phyloP scores from a whole-genome alignment of 1,140 invertebrate species.

The Thalassaphorura encarpata region DNA sequence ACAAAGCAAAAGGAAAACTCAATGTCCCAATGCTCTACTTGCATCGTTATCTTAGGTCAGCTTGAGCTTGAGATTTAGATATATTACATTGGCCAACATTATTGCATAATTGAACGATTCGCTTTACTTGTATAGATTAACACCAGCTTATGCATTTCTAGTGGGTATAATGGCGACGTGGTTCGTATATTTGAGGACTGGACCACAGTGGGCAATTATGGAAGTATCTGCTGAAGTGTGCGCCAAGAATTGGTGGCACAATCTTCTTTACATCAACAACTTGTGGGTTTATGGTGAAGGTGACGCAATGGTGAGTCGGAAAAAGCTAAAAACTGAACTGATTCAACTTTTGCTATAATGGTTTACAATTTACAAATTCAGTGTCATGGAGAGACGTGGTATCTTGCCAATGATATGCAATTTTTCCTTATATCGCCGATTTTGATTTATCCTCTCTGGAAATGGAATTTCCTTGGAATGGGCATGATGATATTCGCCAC shows the following conservation, averaged over 20 bases:
- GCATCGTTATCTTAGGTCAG: conserved; percentile 31
- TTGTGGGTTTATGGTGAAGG: too few relatives aligned
- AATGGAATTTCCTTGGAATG: conserved; percentile 22
- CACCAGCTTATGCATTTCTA: conserved; percentile 54
- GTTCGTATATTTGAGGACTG: conserved; percentile 52
- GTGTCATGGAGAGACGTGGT: conserved; percentile 75
- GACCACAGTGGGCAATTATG: conserved; percentile 57
- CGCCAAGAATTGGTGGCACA: conserved; percentile 67
- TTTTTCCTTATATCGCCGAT: conserved; percentile 54
- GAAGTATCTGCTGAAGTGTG: conserved; percentile 54
- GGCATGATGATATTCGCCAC: conserved; percentile 14
- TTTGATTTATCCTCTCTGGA: conserved; percentile 37
- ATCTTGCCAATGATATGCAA: conserved; percentile 69
- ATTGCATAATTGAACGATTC: conserved; percentile 39
- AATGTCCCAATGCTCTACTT: conserved; percentile 48
- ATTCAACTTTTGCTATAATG: too few relatives aligned
- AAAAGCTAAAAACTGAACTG: too few relatives aligned
- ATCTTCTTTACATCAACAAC: conserved; percentile 75
- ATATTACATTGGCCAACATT: not conserved
- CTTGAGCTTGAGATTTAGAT: not conserved
- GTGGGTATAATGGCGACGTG: conserved; percentile 59
- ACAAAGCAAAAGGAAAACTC: conserved; percentile 48
- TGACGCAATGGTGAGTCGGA: too few relatives aligned
- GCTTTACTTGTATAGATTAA: conserved; percentile 40
- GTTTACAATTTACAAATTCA: too few relatives aligned